Evolutionary conservation across 1,140 invertebrate genomes (phyloP), one percentile per base, ranked within the genome.

Genomic region (Drosophila serrata): DNA sequence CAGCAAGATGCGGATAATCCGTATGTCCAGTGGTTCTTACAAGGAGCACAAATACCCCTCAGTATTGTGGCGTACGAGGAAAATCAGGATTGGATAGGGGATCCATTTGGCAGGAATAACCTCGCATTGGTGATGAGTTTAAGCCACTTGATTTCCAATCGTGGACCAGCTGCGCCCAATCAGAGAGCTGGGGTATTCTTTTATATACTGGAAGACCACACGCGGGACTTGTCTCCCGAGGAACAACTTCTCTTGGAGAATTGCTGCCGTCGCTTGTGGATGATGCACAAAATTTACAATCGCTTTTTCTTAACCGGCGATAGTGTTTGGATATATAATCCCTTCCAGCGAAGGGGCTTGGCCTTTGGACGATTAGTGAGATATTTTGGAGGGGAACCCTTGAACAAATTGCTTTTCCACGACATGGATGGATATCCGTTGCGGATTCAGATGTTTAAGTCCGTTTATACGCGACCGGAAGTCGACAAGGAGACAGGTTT

Each of bases 391-490:
- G 37, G 48, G 1, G 72, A 88, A 37, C 27, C 73, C 0, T 22
- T 88, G 39, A 42, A 69, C 7, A 33, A 33, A 4, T 35, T 58
- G 9, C 42, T 90, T 11, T 91, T 92, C 33, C 75, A 56, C 9
- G 72, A 92, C 48, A 75, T 92, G 63, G 62, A 43, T 12, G 81
- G 80, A 0, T 92, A 92, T 85, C 84, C 90, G 1, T 0, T 92
- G 46, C 75, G 80, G 0, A 63, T 92, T 2, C 88, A 92, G 53
- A 91, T 92, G 37, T 92, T 92, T 40, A 78, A 56, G 45, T 91
- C 90, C 2, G 85, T 91, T 7, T 92, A 85, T 31, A 75, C 90
- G 4, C 53, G 70, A 2, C 63, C 90, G 3, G 15, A 70, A 11
- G 3, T 73, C 0, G 82, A 92, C 35, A 39, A 31, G 7, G 4